Base-by-base conservation (phyloP, 2,113 vertebrate species). In the Tachuris rubrigastra region DNA sequence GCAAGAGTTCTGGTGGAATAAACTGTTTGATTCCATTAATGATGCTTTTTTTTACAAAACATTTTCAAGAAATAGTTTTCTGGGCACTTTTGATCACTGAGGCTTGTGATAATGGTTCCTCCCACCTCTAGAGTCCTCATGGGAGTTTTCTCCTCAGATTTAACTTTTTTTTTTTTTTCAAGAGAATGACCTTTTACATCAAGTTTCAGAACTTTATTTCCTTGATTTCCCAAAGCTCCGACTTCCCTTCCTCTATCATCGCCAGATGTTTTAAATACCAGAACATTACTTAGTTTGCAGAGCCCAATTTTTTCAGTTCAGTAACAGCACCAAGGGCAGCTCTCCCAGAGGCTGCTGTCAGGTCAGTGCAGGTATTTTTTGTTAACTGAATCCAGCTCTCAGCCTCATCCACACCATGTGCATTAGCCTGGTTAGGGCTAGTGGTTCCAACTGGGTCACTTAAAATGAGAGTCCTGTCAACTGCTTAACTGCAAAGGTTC, bases 321-420 rank as follows among this genome's bases (percentile, higher is more conserved):
- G 20, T 41, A 39, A 19, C 14, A 68, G 44, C 47, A 79, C 20
- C 8, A 58, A 39, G 18, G 35, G 27, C 56, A 89, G 77, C 77
- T 91, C 46, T 80, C 49, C 17, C 14, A 69, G 56, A 41, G 28
- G 23, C 41, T 66, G 47, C 73, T 86, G 5, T 58, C 76, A 74
- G 50, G 60, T 47, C 63, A 66, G 14, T 25, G 35, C 30, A 76
- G 46, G 24, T 50, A 41, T 66, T 68, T 65, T 68, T 17, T 49
- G 4, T 24, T 37, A 56, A 14, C 31, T 71, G 71, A 77, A 49
- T 30, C 28, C 41, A 68, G 66, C 56, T 59, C 67, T 72, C 30
- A 19, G 37, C 35, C 77, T 72, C 5, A 0, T 37, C 73, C 56
- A 15, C 8, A 6, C 42, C 47, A 7, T 0, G 0, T 23, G 44